Percentiles rank a stretch among this genome's conserved stretches.
Conservation (phyloP, 2,888 invertebrate genomes). For the Megaustenia siamemsis region DNA sequence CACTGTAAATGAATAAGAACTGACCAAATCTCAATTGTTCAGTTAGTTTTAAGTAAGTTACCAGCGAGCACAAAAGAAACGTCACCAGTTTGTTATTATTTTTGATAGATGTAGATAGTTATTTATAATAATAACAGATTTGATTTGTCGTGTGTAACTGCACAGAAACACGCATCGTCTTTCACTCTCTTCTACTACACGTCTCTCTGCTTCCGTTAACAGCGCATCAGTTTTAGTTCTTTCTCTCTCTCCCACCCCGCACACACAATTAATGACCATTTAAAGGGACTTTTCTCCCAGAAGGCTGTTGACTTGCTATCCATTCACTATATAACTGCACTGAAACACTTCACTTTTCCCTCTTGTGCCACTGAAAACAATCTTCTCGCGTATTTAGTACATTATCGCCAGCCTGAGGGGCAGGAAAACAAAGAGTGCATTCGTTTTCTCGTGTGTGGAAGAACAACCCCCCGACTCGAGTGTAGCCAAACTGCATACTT, state of each 20-base stretch:
- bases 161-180: too few relatives aligned
- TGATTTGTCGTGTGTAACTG: too few relatives aligned
- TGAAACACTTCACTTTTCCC: not conserved
- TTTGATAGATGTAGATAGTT: too few relatives aligned
- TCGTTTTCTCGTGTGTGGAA: not conserved
- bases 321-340: not conserved
- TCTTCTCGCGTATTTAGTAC: not conserved
- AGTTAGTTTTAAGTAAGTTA: too few relatives aligned
- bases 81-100: too few relatives aligned
- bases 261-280: not conserved
- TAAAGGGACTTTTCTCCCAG: not conserved
- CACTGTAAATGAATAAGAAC: too few relatives aligned
- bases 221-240: not conserved
- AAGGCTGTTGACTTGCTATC: not conserved
- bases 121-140: too few relatives aligned
- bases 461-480: not conserved
- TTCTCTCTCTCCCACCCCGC: not conserved
- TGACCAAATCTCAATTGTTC: too few relatives aligned
- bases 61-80: too few relatives aligned
- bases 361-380: not conserved
- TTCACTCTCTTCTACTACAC: not conserved
- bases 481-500: slow-evolving; percentile 37
- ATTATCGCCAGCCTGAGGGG: not conserved
- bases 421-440: not conserved
- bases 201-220: not conserved